Percentiles rank a stretch among this genome's conserved stretches.
phyloP scores from a whole-genome alignment of 2,888 invertebrate species.

The Drosophila infuscata region DNA sequence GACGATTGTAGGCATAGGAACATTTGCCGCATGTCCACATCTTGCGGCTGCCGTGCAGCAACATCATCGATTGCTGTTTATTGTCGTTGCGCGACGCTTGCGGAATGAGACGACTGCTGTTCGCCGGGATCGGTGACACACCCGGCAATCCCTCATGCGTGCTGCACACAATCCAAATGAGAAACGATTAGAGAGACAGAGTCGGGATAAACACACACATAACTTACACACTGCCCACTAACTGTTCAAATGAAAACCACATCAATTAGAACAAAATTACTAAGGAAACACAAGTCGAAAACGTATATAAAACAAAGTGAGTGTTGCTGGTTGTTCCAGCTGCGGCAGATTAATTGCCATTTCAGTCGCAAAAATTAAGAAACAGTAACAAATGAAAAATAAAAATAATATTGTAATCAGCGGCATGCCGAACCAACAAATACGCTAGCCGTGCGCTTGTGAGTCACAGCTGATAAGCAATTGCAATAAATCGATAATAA shows the following conservation, averaged over 20 bases:
- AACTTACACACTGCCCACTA: slow-evolving; percentile 2
- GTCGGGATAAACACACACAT: not conserved
- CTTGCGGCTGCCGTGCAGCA: slow-evolving; percentile 83
- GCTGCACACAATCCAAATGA: slow-evolving; percentile 11
- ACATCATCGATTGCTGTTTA: slow-evolving; percentile 72
- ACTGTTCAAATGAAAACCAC: not conserved
- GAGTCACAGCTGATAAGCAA: slow-evolving; percentile 6
- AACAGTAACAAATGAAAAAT: not conserved
- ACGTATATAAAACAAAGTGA: not conserved
- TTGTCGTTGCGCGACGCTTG: slow-evolving; percentile 77
- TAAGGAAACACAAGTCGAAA: not conserved
- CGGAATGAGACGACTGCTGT: slow-evolving; percentile 43
- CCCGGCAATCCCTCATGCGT: slow-evolving; percentile 36
- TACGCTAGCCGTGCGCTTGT: not conserved
- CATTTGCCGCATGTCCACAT: slow-evolving; percentile 96
- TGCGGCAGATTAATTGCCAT: not conserved
- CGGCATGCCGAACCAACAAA: slow-evolving; percentile 7
- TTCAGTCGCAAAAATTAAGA: not conserved
- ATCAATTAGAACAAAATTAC: not conserved
- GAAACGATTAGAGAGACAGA: not conserved
- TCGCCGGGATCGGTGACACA: slow-evolving; percentile 12
- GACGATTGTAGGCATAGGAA: slow-evolving; percentile 94
- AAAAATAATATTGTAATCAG: not conserved
- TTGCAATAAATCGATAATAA: not conserved
- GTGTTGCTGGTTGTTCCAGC: not conserved